These are phyloP conservation scores for Achatina immaculata DNA, from an alignment of 1,140 invertebrate genomes.

Conservation along the genomic window DNA sequence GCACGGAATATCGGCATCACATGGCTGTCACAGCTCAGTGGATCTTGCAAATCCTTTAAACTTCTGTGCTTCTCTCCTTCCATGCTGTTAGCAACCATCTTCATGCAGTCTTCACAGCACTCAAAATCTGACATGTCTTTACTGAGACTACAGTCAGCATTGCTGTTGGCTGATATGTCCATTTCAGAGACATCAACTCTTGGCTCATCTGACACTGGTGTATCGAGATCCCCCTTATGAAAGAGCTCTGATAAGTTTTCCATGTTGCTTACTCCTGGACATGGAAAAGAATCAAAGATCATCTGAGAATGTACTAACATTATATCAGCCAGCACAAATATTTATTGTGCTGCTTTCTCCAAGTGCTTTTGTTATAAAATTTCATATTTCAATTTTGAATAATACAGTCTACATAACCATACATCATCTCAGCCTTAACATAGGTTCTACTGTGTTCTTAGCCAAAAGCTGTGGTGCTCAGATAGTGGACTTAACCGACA, in stretches of 20 bases:
- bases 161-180: constrained; percentile 8
- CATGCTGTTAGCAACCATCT: neutral
- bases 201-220: neutral
- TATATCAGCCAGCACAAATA: too few relatives aligned
- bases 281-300: neutral
- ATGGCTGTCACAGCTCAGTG: constrained; percentile 56
- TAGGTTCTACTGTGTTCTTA: too few relatives aligned
- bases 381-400: too few relatives aligned
- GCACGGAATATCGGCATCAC: constrained; percentile 51
- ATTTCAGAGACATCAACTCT: neutral
- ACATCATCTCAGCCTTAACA: too few relatives aligned
- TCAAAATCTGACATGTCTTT: neutral
- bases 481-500: too few relatives aligned
- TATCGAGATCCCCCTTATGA: neutral
- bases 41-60: neutral
- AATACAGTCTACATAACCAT: too few relatives aligned
- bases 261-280: neutral
- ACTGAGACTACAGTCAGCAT: neutral
- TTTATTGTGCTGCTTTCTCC: too few relatives aligned
- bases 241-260: neutral
- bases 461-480: too few relatives aligned
- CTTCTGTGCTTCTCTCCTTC: neutral
- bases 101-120: neutral
- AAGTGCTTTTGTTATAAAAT: too few relatives aligned
- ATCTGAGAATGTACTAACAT: too few relatives aligned